Percentiles rank a stretch among this genome's conserved stretches.
These are phyloP conservation scores for Tenthredo amoena DNA, from an alignment of 2,888 invertebrate genomes.

Conservation along the genomic window DNA sequence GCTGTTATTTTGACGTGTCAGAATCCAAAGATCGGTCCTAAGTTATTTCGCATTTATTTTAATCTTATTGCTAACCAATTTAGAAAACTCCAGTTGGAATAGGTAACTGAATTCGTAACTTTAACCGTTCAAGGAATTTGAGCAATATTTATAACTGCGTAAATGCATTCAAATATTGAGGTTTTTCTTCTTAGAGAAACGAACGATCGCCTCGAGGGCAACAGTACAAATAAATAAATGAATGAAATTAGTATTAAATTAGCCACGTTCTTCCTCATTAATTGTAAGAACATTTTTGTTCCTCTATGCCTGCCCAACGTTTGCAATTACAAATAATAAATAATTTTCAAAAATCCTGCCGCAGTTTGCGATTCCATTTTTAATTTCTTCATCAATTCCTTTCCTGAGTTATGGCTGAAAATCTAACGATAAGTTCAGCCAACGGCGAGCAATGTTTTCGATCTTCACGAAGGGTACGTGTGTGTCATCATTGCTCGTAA, in stretches of 20 bases:
- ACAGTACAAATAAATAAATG: constrained; percentile 10
- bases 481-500: neutral
- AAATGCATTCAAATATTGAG: neutral
- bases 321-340: neutral
- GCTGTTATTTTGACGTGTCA: neutral
- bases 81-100: neutral
- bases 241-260: neutral
- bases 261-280: neutral
- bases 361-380: neutral
- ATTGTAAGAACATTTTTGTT: neutral
- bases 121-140: neutral
- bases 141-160: neutral
- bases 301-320: neutral
- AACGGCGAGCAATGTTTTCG: neutral
- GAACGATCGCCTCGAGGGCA: neutral
- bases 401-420: neutral
- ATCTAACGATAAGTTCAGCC: neutral
- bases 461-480: neutral
- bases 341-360: neutral
- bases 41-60: neutral
- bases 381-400: neutral
- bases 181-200: neutral
- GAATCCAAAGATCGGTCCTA: neutral
- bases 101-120: neutral
- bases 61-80: neutral